Conservation (phyloP, 2,113 vertebrate species). For the Ophiodon elongatus region DNA sequence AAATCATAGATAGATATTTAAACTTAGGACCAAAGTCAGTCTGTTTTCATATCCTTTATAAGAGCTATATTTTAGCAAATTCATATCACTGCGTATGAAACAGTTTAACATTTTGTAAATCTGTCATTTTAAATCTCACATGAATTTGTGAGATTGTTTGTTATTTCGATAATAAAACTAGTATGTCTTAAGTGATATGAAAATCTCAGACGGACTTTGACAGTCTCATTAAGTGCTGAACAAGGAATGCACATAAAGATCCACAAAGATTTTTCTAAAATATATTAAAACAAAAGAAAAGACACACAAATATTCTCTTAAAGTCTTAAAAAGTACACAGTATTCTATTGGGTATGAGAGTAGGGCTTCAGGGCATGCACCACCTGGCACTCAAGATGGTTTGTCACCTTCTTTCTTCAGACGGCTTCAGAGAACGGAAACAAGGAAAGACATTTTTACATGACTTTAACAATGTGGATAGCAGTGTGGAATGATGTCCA, state of each 20-base stretch:
- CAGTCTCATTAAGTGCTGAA: slow-evolving; percentile 90
- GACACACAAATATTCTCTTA: slow-evolving; percentile 80
- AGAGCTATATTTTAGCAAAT: slow-evolving; percentile 52
- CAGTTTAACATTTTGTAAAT: slow-evolving; percentile 54
- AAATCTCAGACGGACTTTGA: slow-evolving; percentile 90
- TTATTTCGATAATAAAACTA: slow-evolving; percentile 64
- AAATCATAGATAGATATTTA: slow-evolving; percentile 67
- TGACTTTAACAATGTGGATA: background rate
- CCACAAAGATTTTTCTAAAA: slow-evolving; percentile 85
- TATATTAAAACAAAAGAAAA: slow-evolving; percentile 76
- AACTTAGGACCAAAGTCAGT: slow-evolving; percentile 69
- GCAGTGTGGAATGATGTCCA: background rate
- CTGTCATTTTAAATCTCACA: slow-evolving; percentile 54
- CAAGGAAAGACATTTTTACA: slow-evolving; percentile 13
- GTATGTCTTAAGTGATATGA: slow-evolving; percentile 86
- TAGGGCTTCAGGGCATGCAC: slow-evolving; percentile 78
- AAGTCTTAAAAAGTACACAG: slow-evolving; percentile 83
- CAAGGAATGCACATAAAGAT: slow-evolving; percentile 91
- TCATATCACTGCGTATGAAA: slow-evolving; percentile 64
- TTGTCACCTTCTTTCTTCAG: slow-evolving; percentile 99
- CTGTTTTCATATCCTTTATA: slow-evolving; percentile 66
- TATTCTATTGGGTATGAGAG: slow-evolving; percentile 81
- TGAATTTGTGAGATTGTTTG: slow-evolving; percentile 39
- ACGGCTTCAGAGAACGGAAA: slow-evolving; percentile 86
- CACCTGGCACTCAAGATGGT: slow-evolving; percentile 93